A percentile compares a stretch with the other conserved stretches of the same genome.
Conservation (phyloP, 2,888 invertebrate species). For the Noctua janthina region DNA sequence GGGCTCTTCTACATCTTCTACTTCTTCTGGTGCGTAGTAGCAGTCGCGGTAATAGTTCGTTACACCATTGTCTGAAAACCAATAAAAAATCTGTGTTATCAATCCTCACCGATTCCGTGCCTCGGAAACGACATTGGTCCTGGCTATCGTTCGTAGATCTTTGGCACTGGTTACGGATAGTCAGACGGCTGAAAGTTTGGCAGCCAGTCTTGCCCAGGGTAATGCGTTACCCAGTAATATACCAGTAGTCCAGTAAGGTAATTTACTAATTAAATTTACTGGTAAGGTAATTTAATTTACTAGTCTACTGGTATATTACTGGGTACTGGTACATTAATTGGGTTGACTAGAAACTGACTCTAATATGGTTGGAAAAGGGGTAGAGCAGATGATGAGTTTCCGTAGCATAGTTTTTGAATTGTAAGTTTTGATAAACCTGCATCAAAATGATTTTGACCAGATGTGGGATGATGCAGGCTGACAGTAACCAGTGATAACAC, state of each 20-base stretch:
- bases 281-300: background rate
- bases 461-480: no score
- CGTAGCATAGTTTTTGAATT: background rate
- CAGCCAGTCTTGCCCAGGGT: background rate
- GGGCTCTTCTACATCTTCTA: slow-evolving; percentile 50
- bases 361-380: background rate
- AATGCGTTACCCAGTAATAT: background rate
- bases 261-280: no score
- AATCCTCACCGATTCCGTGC: background rate
- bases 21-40: slow-evolving; percentile 64
- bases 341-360: background rate
- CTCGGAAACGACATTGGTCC: background rate
- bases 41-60: slow-evolving; percentile 75
- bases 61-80: slow-evolving; percentile 75
- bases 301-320: no score
- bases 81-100: slow-evolving; percentile 10
- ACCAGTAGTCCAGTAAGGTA: background rate
- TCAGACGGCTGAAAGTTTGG: background rate
- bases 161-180: background rate
- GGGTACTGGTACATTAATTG: background rate
- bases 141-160: background rate
- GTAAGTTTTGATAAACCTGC: background rate
- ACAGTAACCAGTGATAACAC: background rate
- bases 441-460: background rate
- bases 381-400: background rate